Conservation (phyloP, 2,113 vertebrate genomes). For the Sinosuthora webbiana region DNA sequence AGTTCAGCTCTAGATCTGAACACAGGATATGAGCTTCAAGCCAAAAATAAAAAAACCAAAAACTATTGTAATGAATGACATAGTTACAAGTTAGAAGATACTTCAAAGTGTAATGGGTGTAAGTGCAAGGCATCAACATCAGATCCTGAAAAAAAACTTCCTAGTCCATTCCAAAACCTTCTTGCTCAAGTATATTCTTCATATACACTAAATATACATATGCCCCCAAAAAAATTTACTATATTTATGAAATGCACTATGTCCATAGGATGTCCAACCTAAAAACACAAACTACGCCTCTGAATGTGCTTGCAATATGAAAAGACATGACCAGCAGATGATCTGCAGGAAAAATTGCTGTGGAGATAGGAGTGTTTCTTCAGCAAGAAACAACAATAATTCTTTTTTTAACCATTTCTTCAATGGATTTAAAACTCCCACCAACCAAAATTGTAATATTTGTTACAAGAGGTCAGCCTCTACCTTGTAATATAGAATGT, state of each 20-base stretch:
- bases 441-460: background rate
- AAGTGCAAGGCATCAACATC: background rate
- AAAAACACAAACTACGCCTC: background rate
- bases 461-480: background rate
- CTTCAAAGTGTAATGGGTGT: background rate
- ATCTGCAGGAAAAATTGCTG: background rate
- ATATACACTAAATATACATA: background rate
- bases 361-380: background rate
- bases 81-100: background rate
- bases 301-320: background rate
- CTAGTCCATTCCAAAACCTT: background rate
- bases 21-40: background rate
- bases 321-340: background rate
- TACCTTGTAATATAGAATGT: background rate
- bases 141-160: background rate
- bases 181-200: background rate
- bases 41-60: background rate
- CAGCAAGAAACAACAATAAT: background rate
- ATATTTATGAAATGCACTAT: background rate
- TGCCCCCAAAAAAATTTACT: background rate
- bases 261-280: background rate
- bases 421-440: background rate
- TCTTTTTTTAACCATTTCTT: background rate
- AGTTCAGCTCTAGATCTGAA: background rate
- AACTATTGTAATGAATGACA: background rate